phyloP scores from a whole-genome alignment of 1,140 invertebrate species.

The Drosophila micromelanica region DNA sequence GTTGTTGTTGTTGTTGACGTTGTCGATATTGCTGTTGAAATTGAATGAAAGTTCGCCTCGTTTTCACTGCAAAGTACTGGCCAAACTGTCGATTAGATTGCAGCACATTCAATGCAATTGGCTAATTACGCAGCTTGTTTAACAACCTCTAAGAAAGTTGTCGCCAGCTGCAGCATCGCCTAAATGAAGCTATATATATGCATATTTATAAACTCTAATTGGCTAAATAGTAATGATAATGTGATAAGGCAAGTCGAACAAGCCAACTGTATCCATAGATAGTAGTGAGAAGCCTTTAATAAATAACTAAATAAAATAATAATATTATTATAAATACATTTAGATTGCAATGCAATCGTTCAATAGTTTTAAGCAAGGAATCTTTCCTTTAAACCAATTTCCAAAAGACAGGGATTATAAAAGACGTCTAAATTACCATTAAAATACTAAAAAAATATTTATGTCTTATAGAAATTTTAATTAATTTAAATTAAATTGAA shows the following conservation, averaged over 20 bases:
- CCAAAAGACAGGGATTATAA: no score
- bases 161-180: neutral
- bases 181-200: constrained; percentile 5
- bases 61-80: constrained; percentile 70
- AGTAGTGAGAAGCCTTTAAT: neutral
- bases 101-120: constrained; percentile 43
- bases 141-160: constrained; percentile 32
- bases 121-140: constrained; percentile 63
- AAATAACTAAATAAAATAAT: neutral
- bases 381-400: no score
- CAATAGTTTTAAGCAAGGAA: no score
- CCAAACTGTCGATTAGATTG: constrained; percentile 68
- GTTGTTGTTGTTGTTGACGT: constrained; percentile 18
- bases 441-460: no score
- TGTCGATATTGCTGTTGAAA: constrained; percentile 46
- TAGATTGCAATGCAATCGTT: no score
- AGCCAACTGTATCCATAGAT: neutral
- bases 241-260: neutral
- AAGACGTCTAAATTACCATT: no score
- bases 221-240: constrained; percentile 11
- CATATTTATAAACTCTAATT: constrained; percentile 19
- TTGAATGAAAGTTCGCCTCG: constrained; percentile 75
- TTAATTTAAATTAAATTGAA: no score
- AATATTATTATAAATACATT: neutral
- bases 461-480: no score